A percentile compares a stretch with the other conserved stretches of the same genome.
These are phyloP conservation scores for Prunella fulvescens DNA, from an alignment of 2,113 vertebrate species.

Conservation along the genomic window DNA sequence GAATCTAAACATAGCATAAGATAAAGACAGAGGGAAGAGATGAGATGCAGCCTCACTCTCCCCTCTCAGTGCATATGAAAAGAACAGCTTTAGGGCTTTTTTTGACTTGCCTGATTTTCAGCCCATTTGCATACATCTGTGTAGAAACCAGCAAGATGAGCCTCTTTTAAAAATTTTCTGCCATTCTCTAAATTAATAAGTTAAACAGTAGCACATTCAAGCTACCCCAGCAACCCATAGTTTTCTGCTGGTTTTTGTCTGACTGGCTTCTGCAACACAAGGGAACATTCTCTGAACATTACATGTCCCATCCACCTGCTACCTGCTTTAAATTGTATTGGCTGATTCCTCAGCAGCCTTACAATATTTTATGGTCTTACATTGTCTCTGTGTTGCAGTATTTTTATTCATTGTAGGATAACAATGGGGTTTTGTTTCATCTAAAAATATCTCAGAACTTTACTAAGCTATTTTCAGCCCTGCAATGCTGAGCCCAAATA, in stretches of 20 bases:
- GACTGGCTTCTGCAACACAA: neutral
- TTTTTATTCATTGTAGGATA: neutral
- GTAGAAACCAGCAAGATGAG: conserved; percentile 48
- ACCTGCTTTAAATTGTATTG: neutral
- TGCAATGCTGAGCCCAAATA: neutral
- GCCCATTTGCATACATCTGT: conserved; percentile 61
- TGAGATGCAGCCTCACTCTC: conserved; percentile 46
- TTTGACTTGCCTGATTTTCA: conserved; percentile 60
- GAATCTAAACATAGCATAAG: conserved; percentile 62
- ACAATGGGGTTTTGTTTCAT: conserved; percentile 26
- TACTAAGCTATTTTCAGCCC: neutral
- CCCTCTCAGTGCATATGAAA: conserved; percentile 39
- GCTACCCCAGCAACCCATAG: conserved; percentile 5
- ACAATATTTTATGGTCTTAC: neutral
- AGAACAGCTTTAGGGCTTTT: conserved; percentile 61
- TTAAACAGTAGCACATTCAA: conserved; percentile 30
- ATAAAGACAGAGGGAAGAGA: conserved; percentile 63
- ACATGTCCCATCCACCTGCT: neutral
- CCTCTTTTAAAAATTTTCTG: conserved; percentile 18
- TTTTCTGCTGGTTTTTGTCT: neutral
- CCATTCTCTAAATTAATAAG: conserved; percentile 47
- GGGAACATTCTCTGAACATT: neutral
- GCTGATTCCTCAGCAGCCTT: neutral
- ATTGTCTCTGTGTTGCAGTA: neutral
- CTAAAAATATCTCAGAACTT: conserved; percentile 37